A percentile compares a stretch with the other conserved stretches of the same genome.
These are phyloP conservation scores for Scaptomyza cyrtandrae DNA, from an alignment of 2,888 invertebrate genomes.

Conservation along the genomic window DNA sequence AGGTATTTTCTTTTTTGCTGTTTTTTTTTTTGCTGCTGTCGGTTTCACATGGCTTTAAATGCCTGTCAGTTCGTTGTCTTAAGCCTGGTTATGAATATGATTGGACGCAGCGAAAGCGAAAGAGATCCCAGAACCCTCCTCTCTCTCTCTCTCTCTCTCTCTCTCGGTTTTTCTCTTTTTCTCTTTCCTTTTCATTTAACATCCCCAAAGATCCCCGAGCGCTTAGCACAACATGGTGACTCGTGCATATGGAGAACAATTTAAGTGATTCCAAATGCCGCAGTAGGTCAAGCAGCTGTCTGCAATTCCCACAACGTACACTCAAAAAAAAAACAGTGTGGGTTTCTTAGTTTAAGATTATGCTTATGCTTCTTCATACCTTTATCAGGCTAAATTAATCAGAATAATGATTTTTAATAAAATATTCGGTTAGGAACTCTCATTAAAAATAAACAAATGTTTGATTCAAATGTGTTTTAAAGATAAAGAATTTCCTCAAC, in stretches of 20 bases:
- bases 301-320: slow-evolving; percentile 21
- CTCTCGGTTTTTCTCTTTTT: not conserved
- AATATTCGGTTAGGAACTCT: too few relatives aligned
- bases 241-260: slow-evolving; percentile 66
- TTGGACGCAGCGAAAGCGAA: slow-evolving; percentile 1
- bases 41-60: slow-evolving; percentile 27
- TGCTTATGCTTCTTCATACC: too few relatives aligned
- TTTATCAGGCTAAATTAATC: too few relatives aligned
- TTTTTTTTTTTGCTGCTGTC: slow-evolving; percentile 12
- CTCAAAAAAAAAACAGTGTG: not conserved
- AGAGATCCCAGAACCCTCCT: not conserved
- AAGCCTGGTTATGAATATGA: slow-evolving; percentile 67
- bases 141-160: not conserved
- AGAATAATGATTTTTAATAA: too few relatives aligned
- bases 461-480: too few relatives aligned
- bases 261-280: slow-evolving; percentile 69
- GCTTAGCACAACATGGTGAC: slow-evolving; percentile 66
- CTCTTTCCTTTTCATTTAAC: not conserved
- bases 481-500: not conserved
- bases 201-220: slow-evolving; percentile 8
- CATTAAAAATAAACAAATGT: too few relatives aligned
- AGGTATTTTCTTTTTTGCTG: slow-evolving; percentile 6
- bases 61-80: slow-evolving; percentile 38
- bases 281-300: slow-evolving; percentile 71
- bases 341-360: too few relatives aligned